Evolutionary conservation across 2,113 vertebrate species (phyloP), one percentile per base, ranked within the genome.

Genomic region (Ciconia maguari): DNA sequence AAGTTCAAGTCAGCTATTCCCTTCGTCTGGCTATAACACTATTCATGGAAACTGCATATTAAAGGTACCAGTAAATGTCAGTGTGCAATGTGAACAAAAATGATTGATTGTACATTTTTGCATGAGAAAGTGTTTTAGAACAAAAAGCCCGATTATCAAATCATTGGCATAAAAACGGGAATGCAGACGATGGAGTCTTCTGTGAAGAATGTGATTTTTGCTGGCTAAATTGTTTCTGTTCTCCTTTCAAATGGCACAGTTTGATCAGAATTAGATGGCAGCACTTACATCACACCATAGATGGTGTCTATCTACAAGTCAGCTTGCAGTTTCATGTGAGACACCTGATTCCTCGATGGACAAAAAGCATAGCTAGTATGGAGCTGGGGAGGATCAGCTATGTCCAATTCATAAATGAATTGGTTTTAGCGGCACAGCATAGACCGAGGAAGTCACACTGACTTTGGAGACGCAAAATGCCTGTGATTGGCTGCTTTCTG

Each of bases 41-140:
- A 34, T 96, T 97, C 82, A 91, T 32, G 32, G 61, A 95, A 97
- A 93, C 60, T 61, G 44, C 24, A 26, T 87, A 87, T 95, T 95
- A 85, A 77, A 94, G n/a, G 18, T 86, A 82, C 36, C 61, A 85
- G 48, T 90, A 92, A 95, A 87, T 81, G 85, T 92, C 89, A 88
- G 64, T 11, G 14, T 69, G 71, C 64, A 92, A 76, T 79, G 81
- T 3, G 65, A 97, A 83, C 83, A 81, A 69, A 96, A 96, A 81
- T 94, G 94, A 96, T 44, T 91, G 75, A 97, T 92, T 90, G 57
- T 38, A 89, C n/a, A 36, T 95, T 97, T 96, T 96, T 95, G 51
- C 42, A 55, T 51, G 52, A 94, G 46, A 89, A 69, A 81, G 41
- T 70, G 46, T 74, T 93, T 96, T 80, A 61, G 71, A 94, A 95